phyloP scores from a whole-genome alignment of 2,888 invertebrate species.

The Drosophila imparisetae region DNA sequence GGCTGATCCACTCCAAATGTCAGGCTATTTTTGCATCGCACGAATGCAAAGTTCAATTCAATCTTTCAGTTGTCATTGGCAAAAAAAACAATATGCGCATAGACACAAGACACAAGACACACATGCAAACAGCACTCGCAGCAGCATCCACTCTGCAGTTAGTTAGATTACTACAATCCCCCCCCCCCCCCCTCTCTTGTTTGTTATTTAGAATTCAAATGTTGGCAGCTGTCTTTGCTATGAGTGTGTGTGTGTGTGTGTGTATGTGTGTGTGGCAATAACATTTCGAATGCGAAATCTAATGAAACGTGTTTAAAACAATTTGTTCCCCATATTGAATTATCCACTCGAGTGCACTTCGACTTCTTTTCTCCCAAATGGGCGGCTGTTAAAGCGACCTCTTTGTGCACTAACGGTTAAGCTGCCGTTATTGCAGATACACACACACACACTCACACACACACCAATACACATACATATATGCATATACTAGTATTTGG shows the following conservation, averaged over 20 bases:
- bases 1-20: background rate
- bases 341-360: slow-evolving; percentile 72
- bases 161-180: slow-evolving; percentile 36
- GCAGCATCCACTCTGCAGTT: slow-evolving; percentile 19
- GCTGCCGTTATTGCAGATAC: slow-evolving; percentile 5
- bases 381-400: slow-evolving; percentile 6
- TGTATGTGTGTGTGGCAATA: slow-evolving; percentile 36
- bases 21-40: slow-evolving; percentile 35
- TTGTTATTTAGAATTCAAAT: slow-evolving; percentile 64
- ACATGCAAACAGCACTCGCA: slow-evolving; percentile 6
- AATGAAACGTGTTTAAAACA: slow-evolving; percentile 81
- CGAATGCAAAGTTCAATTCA: slow-evolving; percentile 78
- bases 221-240: slow-evolving; percentile 12
- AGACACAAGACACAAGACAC: slow-evolving; percentile 8
- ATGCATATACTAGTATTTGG: background rate
- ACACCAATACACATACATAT: background rate
- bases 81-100: slow-evolving; percentile 64
- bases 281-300: slow-evolving; percentile 68
- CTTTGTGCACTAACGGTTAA: slow-evolving; percentile 11
- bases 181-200: slow-evolving; percentile 5
- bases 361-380: slow-evolving; percentile 45
- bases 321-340: slow-evolving; percentile 80
- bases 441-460: too few species aligned
- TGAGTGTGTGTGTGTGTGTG: slow-evolving; percentile 14
- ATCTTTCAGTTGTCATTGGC: slow-evolving; percentile 81